Base-by-base conservation (phyloP, 2,888 invertebrate species). In the Teleiodes luculella region DNA sequence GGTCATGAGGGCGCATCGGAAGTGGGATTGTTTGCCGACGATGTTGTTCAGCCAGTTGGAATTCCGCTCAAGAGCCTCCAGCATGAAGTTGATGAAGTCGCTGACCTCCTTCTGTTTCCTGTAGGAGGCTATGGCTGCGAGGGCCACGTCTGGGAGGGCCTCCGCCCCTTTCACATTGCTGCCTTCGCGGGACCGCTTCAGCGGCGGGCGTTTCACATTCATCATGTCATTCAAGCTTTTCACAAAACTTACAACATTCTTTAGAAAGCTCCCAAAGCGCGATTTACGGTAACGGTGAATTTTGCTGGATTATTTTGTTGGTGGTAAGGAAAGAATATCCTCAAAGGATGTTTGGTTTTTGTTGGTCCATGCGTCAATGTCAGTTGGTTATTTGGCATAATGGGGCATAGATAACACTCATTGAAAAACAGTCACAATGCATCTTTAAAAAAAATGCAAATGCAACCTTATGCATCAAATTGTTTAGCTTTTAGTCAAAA, bases 111-210 rank as follows among this genome's bases (percentile, higher is more conserved):
- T 83, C 62, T 86, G 84, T 54, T 76, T 81, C 51, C 78, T 84
- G 56, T 80, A 86, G 0, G 86, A 80, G 3, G 68, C 66, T 31
- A 88, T 84, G 7, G 86, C 87, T 4, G 86, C 87, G 18, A 88
- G 57, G 2, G 83, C 87, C 28, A 86, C 70, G 45, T 87, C 86
- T 1, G 84, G 79, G 1, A 76, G 64, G 1, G 54, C 57, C 2
- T 85, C 82, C 1, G 60, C 45, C 33, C 56, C 52, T 62, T 67
- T 76, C 13, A 70, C 70, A 28, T 56, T 61, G 35, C 56, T 61
- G 35, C 56, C 57, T 30, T 80, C 77, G 28, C 66, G 68, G 6
- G 57, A 53, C 18, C 70, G 73, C 60, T 71, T 82, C 18, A 67
- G 31, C 10, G 74, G 64, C 43, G 67, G 57, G 65, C 74, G 78